phyloP scores from a whole-genome alignment of 2,113 vertebrate genomes.

The Chloroceryle aenea region DNA sequence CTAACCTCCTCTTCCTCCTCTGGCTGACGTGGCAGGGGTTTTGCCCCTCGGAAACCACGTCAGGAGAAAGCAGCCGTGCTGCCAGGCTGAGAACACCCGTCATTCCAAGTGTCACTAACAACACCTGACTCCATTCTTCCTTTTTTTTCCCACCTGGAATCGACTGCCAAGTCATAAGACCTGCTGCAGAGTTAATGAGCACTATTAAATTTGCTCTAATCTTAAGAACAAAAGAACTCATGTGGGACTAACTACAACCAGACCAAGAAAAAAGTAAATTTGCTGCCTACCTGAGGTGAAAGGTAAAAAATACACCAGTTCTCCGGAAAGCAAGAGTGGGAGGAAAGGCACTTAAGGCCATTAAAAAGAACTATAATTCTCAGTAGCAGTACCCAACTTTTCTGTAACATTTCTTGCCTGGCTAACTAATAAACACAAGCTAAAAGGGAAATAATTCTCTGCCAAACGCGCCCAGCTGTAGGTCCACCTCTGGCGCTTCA shows the following conservation, averaged over 20 bases:
- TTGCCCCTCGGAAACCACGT: neutral
- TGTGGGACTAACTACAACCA: neutral
- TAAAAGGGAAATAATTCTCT: slow-evolving; percentile 33
- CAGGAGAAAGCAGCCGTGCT: neutral
- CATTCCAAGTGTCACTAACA: neutral
- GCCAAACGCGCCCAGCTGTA: slow-evolving; percentile 52
- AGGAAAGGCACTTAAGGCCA: neutral
- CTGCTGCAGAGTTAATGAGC: slow-evolving; percentile 16
- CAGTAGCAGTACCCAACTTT: neutral
- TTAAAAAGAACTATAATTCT: slow-evolving; percentile 8
- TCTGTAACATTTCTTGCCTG: neutral
- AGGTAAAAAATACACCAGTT: neutral
- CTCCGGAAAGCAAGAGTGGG: neutral
- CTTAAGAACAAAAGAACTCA: slow-evolving; percentile 2
- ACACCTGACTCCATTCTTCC: neutral
- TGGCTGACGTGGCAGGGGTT: neutral
- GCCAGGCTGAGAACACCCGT: neutral
- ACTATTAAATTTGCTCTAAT: neutral
- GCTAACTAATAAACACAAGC: slow-evolving; percentile 39
- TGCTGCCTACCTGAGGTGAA: neutral
- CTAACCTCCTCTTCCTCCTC: neutral
- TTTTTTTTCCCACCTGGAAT: neutral
- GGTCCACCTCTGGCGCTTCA: slow-evolving; percentile 49
- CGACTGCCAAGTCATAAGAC: neutral
- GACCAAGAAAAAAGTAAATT: neutral